Base-by-base conservation (phyloP, 92 coral and sea anemone species). In the Zoanthus sansibaricus region DNA sequence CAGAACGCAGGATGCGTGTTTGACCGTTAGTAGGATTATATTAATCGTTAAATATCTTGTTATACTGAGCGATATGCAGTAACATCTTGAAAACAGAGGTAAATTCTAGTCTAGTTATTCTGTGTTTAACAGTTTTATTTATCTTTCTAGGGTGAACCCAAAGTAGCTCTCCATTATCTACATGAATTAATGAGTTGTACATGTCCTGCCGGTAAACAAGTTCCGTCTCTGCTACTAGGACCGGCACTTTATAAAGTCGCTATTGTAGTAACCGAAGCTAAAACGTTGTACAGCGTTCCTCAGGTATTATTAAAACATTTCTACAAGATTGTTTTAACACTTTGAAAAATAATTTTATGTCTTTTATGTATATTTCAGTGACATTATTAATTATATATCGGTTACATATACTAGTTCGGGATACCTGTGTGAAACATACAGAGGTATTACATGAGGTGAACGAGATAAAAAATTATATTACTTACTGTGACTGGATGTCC, bases 221-320 rank as follows among this genome's bases (percentile, higher is more conserved):
- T 16, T 21, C 75, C 85, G 7, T 17, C 85, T 71, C 16, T 80
- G n/a, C 44, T 80, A 20, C 73, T 80, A 44, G 85, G 85, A 46
- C 85, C 85, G 18, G 85, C 85, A 33, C 20, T 48, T 5, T 66
- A 66, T 25, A 46, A 66, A 13, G 44, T 80, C 37, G 71, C 67
- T 48, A 5, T 6, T 66, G 71, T 62, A 49, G 20, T 68, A 18
- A 72, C 85, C 44, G 59, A 66, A 14, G 85, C 85, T 21, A 80
- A 80, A 32, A 21, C 25, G 44, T 80, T 44, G 20, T 80, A 80
- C 25, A 1, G 5, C 0, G 74, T 80, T 45, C 85, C 85, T 9
- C 75, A 64, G 85, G 85, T 80, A 37, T 37, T 37, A 37, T 37
- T 37, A 4, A 37, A 37, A 37, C 2, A 37, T 37, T 37, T 37